Evolutionary conservation across 2,797 vertebrate species (phyloP).

Genomic region (Mormyrus hasselquistii): DNA sequence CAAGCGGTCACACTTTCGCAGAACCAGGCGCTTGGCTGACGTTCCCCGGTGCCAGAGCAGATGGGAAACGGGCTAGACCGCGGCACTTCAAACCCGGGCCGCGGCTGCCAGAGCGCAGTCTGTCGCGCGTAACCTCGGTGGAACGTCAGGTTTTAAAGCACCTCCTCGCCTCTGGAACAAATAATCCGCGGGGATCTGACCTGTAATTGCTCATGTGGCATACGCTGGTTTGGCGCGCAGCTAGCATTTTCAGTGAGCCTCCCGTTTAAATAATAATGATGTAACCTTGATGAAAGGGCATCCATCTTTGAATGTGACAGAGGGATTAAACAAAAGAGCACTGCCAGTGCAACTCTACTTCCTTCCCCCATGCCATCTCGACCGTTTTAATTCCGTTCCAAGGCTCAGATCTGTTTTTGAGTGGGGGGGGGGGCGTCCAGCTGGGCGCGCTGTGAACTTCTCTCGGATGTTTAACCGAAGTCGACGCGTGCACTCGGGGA

Average conservation of each 20-base stretch:
- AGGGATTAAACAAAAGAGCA: slow-evolving; percentile 55
- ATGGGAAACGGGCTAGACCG: background rate
- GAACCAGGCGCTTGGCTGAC: background rate
- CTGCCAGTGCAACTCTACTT: slow-evolving; percentile 42
- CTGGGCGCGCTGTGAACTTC: slow-evolving; percentile 49
- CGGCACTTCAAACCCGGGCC: background rate
- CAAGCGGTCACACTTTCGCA: background rate
- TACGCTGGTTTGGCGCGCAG: slow-evolving; percentile 35
- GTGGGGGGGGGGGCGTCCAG: slow-evolving; percentile 32
- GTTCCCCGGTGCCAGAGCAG: background rate
- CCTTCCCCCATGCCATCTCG: slow-evolving; percentile 49
- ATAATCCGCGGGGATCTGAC: background rate
- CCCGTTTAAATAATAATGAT: slow-evolving; percentile 31
- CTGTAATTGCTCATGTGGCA: slow-evolving; percentile 35
- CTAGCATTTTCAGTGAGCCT: slow-evolving; percentile 28
- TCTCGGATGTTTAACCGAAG: slow-evolving; percentile 45
- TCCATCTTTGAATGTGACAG: slow-evolving; percentile 48
- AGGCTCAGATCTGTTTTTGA: slow-evolving; percentile 44
- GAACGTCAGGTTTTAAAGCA: background rate
- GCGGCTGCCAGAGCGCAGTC: background rate
- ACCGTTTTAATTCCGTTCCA: slow-evolving; percentile 58
- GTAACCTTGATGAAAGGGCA: slow-evolving; percentile 41
- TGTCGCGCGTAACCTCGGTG: background rate
- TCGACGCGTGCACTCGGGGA: slow-evolving; percentile 50
- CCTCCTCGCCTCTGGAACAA: background rate